Conservation (phyloP, 2,888 invertebrate species). For the Rhingia rostrata region DNA sequence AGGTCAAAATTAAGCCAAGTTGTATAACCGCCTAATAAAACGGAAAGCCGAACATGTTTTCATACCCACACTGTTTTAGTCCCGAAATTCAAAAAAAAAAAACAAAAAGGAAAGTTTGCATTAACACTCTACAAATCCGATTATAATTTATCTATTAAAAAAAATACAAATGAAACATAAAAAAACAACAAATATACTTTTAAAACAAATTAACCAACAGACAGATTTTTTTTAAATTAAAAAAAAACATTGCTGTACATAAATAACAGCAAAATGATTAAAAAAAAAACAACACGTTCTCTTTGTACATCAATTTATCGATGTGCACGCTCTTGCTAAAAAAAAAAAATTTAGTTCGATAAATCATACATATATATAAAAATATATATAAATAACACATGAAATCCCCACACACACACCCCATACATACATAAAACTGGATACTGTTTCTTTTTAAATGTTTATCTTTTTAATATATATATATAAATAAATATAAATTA, state of each 20-base stretch:
- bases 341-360: conserved; percentile 51
- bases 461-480: conserved; percentile 74
- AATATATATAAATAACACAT: conserved; percentile 46
- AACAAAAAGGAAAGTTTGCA: conserved; percentile 64
- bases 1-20: conserved; percentile 81
- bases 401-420: conserved; percentile 43
- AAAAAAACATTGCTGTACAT: conserved; percentile 40
- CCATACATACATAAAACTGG: conserved; percentile 60
- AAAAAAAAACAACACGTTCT: conserved; percentile 50
- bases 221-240: conserved; percentile 67
- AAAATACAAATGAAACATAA: conserved; percentile 51
- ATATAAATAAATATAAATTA: conserved; percentile 75
- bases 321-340: conserved; percentile 66
- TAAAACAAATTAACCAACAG: conserved; percentile 67
- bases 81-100: conserved; percentile 45
- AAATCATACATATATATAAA: conserved; percentile 50
- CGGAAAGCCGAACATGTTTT: conserved; percentile 50
- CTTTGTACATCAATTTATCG: conserved; percentile 73
- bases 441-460: conserved; percentile 74
- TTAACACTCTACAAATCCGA: conserved; percentile 66
- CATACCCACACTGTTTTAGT: conserved; percentile 47
- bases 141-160: conserved; percentile 68
- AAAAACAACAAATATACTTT: conserved; percentile 68
- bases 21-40: conserved; percentile 33
- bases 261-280: conserved; percentile 52